Base-by-base conservation (phyloP, 2,113 vertebrate genomes). In the Rhynchomys soricoides region DNA sequence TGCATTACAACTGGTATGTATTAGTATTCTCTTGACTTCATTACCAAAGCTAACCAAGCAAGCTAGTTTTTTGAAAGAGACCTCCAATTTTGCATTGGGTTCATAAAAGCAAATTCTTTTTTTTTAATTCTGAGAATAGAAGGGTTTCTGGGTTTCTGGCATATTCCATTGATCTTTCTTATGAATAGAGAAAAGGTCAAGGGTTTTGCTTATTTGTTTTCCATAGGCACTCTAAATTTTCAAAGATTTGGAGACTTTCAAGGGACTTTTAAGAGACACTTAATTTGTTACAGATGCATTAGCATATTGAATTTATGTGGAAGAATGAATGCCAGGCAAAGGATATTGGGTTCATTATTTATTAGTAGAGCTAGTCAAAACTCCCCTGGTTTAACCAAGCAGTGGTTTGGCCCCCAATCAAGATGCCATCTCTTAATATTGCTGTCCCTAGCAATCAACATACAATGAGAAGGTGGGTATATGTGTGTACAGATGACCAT, bases 281-380 rank as follows among this genome's bases (percentile, higher is more conserved):
- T 97, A 98, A 97, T 97, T 97, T 97, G 95, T 97, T 97, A 96
- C 97, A 98, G 97, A 97, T 98, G 97, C 97, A 98, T 98, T 97
- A 97, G 96, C 97, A 96, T 97, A 98, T 64, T 97, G 97, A 95
- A 98, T 96, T 97, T 97, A 97, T 97, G 97, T 97, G 96, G 95
- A 97, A 93, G 94, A 98, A 90, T 95, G 97, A 97, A 97, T 91
- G 94, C 97, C 89, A 86, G 94, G 93, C 96, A 95, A 96, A 96
- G 95, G 95, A 97, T 97, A 97, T 97, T 97, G 93, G 82, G 94
- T 97, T 97, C 96, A 91, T 96, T 97, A 97, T 97, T 97, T 97
- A 98, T 97, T 98, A 97, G 94, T 87, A 93, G 89, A 97, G 89
- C 91, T 96, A 96, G 95, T 97, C 96, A 97, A 96, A 97, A 98